Conservation (phyloP, 2,113 vertebrate species). For the Fulica atra region DNA sequence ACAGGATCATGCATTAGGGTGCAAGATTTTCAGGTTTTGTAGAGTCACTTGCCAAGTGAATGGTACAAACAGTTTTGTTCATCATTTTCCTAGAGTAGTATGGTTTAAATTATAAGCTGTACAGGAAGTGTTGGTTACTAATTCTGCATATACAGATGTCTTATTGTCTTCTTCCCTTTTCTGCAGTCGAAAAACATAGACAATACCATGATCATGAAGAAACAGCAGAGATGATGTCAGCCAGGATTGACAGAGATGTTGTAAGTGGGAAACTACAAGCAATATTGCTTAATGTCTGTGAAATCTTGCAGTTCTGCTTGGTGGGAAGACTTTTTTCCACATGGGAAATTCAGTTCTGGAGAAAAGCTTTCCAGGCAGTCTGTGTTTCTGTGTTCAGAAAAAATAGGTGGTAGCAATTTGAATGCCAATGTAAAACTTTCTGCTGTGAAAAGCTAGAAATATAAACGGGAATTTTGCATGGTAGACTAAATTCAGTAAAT, state of each 20-base stretch:
- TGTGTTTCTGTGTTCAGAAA: neutral
- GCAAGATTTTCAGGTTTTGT: neutral
- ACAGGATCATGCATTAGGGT: neutral
- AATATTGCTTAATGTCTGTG: neutral
- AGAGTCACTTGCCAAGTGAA: neutral
- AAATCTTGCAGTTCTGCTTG: neutral
- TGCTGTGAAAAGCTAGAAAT: neutral
- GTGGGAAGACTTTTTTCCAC: neutral
- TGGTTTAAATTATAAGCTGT: neutral
- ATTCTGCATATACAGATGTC: neutral
- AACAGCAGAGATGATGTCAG: conserved; percentile 80
- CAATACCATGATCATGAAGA: conserved; percentile 76
- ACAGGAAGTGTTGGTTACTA: neutral
- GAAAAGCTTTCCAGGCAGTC: neutral
- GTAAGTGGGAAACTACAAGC: conserved; percentile 67
- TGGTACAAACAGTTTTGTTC: neutral
- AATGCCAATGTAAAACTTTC: neutral
- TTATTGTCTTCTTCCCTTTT: neutral
- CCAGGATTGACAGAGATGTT: conserved; percentile 91
- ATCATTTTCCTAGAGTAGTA: neutral
- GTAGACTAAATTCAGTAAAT: neutral
- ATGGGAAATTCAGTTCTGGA: neutral
- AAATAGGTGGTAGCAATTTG: neutral
- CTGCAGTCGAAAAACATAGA: conserved; percentile 79
- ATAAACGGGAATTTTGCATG: neutral